Conservation (phyloP, 2,113 vertebrate species). For the Dasyornis broadbenti region DNA sequence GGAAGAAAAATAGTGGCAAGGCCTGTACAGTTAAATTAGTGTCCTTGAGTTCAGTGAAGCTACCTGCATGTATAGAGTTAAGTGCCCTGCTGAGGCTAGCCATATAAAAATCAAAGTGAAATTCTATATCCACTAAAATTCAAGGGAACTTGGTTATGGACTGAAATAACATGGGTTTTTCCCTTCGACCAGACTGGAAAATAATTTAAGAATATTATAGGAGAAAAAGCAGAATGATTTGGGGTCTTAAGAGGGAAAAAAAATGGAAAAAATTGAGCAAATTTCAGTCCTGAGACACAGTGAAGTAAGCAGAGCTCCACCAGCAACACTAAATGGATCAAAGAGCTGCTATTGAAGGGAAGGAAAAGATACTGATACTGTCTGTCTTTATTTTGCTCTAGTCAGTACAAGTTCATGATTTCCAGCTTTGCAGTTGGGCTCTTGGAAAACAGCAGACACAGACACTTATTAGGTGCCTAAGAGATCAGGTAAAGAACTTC, state of each 20-base stretch:
- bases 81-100: background rate
- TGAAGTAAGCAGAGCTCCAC: background rate
- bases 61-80: background rate
- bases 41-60: background rate
- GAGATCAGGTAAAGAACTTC: background rate
- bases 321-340: background rate
- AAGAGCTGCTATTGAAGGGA: background rate
- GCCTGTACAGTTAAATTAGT: background rate
- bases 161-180: background rate
- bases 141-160: background rate
- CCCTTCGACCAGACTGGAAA: background rate
- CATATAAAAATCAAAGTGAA: background rate
- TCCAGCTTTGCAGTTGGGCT: background rate
- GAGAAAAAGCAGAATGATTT: background rate
- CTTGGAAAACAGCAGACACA: background rate
- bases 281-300: background rate
- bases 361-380: background rate
- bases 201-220: background rate
- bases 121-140: background rate
- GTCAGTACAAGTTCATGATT: background rate
- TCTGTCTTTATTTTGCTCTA: background rate
- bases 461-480: background rate
- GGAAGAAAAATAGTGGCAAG: background rate
- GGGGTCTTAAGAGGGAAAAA: background rate
- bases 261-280: background rate